Conservation (phyloP, 2,888 invertebrate species). For the Creontiades dilutus region DNA sequence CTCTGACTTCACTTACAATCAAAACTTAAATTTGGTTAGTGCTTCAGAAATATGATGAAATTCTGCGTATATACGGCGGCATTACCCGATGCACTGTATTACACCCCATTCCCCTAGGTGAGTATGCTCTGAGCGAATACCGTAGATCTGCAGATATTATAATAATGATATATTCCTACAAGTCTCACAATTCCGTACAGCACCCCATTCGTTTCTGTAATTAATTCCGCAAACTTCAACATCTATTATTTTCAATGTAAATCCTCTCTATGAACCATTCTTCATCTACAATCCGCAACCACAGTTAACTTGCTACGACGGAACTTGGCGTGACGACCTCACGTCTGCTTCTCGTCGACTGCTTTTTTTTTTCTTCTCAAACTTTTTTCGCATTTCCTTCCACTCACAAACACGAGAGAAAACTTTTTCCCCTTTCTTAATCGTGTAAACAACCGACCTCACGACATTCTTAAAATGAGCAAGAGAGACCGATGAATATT, state of each 20-base stretch:
- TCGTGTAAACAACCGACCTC: background rate
- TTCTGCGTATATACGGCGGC: no score
- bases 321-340: slow-evolving; percentile 33
- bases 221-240: no score
- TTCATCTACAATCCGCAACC: background rate
- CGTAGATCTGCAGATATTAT: background rate
- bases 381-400: slow-evolving; percentile 15
- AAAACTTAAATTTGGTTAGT: no score
- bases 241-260: no score
- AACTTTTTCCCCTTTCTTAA: background rate
- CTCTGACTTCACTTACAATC: no score
- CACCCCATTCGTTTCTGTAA: no score
- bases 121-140: no score
- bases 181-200: no score
- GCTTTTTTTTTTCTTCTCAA: background rate
- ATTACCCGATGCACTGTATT: no score
- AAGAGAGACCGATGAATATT: slow-evolving; percentile 6
- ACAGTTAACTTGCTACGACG: background rate
- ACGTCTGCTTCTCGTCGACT: background rate
- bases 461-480: slow-evolving; percentile 29
- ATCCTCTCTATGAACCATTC: background rate
- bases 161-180: background rate
- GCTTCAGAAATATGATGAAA: no score
- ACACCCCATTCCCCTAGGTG: no score
- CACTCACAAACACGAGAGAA: slow-evolving; percentile 11